Base-by-base conservation (phyloP, 2,113 vertebrate species). In the Planiliza haematocheilus region DNA sequence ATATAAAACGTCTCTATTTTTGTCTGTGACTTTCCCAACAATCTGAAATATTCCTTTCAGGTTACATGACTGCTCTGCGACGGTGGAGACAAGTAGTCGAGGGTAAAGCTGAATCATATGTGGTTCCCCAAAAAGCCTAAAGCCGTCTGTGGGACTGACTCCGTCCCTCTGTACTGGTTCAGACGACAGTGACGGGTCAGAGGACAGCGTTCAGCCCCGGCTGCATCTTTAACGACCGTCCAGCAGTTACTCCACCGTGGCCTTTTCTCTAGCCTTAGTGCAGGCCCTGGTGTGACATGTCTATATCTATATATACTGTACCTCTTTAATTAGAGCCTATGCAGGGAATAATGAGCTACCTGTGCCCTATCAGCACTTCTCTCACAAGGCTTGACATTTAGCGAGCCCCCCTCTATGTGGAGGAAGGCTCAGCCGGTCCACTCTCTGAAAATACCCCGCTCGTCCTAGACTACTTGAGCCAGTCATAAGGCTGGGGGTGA, bases 341-440 rank as follows among this genome's bases (percentile, higher is more conserved):
- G 57, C 10, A 7, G 62, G 14, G 77, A 76, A 73, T 91, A 89
- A 89, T 73, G 79, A 87, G 77, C 70, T 67, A 80, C 53, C 68
- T 69, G 67, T 76, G 74, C 68, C 73, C 73, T 20, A 64, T 85
- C 82, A 85, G 82, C 80, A 78, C 66, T 80, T 82, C 67, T 77
- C 82, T 76, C 75, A 10, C 36, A 62, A 55, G 86, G 36, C 69
- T 74, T 91, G 87, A 89, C 87, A 90, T 90, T 89, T 89, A 77
- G 68, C 59, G 61, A 65, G 69, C 66, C 60, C 10, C 56, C 24
- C 4, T 53, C n/a, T 46, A 52, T 59, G 56, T n/a, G n/a, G n/a
- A n/a, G n/a, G n/a, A n/a, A n/a, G 21, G 61, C 57, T 52, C 46
- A 59, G 67, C 24, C 53, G 56, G 50, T 79, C 70, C 39, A 20